Evolutionary conservation across 1,140 invertebrate genomes (phyloP).

Genomic region (Parasteatoda tepidariorum): DNA sequence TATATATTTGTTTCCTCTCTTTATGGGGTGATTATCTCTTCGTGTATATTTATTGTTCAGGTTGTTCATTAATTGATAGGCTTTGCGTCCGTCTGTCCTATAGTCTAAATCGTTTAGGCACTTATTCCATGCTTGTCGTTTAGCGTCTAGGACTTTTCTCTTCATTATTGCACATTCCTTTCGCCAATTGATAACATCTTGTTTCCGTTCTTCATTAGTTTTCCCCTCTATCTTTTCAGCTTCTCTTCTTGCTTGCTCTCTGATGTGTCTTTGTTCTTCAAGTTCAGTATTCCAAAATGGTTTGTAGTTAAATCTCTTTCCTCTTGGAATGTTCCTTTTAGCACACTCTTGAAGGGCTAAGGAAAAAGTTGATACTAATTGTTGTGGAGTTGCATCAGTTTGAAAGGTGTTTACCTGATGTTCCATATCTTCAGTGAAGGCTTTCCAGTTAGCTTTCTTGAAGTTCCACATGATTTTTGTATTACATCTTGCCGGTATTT

Average conservation of each 20-base stretch:
- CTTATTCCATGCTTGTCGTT: background rate
- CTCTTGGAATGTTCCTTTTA: too few relatives aligned
- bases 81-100: background rate
- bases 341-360: background rate
- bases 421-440: background rate
- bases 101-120: background rate
- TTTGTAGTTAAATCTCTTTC: background rate
- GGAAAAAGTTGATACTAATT: background rate
- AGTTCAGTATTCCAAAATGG: slow-evolving; percentile 1
- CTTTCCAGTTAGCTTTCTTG: background rate
- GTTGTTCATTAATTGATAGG: background rate
- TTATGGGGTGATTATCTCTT: background rate
- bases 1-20: background rate
- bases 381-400: background rate
- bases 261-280: background rate
- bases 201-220: background rate
- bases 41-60: background rate
- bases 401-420: background rate
- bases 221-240: background rate
- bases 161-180: slow-evolving; percentile 9
- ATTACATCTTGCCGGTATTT: background rate
- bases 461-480: background rate
- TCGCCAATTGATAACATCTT: background rate
- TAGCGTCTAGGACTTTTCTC: background rate
- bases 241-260: background rate